Percentiles rank a stretch among this genome's conserved stretches.
Conservation (phyloP, 2,113 vertebrate species). For the Murina feae region DNA sequence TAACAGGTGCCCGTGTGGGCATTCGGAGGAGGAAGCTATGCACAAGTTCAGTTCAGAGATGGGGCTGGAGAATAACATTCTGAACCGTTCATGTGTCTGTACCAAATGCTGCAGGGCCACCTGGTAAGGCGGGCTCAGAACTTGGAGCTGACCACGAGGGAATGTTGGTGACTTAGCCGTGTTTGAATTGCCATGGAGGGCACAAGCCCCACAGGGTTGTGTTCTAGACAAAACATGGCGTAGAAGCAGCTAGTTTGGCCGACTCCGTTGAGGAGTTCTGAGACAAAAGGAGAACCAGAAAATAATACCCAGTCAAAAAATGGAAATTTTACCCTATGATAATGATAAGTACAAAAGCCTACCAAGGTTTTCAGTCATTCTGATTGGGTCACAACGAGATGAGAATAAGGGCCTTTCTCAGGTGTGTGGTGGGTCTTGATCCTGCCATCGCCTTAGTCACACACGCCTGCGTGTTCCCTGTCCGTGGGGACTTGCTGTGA, state of each 20-base stretch:
- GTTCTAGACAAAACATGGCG: background rate
- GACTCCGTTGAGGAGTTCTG: background rate
- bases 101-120: background rate
- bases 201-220: background rate
- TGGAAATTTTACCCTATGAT: background rate
- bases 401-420: background rate
- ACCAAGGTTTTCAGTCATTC: background rate
- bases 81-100: background rate
- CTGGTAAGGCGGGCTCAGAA: background rate
- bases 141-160: fast-evolving
- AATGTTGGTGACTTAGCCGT: background rate
- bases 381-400: background rate
- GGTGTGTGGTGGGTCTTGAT: background rate
- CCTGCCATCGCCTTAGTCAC: background rate
- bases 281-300: background rate
- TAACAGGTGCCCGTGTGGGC: background rate
- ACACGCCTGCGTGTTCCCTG: background rate
- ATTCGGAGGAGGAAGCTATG: background rate
- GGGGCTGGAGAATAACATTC: background rate
- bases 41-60: background rate
- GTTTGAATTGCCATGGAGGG: background rate
- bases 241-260: background rate
- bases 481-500: too few species aligned
- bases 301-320: background rate
- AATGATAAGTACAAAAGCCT: background rate